Evolutionary conservation across 2,113 vertebrate genomes (phyloP).

Genomic region (Centropus bengalensis): DNA sequence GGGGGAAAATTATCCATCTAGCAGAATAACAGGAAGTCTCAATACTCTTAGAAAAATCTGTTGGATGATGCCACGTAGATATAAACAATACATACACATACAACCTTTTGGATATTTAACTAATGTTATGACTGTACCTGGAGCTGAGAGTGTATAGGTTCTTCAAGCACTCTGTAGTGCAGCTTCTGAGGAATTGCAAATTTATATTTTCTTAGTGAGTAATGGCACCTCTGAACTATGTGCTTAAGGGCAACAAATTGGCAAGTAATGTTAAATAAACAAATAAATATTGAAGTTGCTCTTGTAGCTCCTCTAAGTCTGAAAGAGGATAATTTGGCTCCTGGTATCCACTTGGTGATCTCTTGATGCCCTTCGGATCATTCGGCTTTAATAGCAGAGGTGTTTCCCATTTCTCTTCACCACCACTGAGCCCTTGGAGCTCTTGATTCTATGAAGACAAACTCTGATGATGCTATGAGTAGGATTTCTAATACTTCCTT

Average conservation of each 20-base stretch:
- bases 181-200: not conserved
- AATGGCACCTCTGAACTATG: not conserved
- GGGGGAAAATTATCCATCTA: not conserved
- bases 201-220: not conserved
- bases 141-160: not conserved
- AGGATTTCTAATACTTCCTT: not conserved
- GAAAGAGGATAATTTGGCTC: not conserved
- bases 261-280: not conserved
- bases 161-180: not conserved
- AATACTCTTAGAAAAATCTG: not conserved
- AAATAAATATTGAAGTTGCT: not conserved
- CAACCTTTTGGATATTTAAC: not conserved
- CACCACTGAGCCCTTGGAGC: not conserved
- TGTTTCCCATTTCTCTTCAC: not conserved
- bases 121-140: not conserved
- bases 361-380: not conserved
- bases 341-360: not conserved
- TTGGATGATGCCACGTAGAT: not conserved
- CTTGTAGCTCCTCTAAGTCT: not conserved
- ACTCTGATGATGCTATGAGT: not conserved
- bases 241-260: not conserved
- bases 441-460: not conserved
- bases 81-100: no score
- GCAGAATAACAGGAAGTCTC: not conserved
- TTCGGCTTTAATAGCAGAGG: not conserved